Percentiles rank a stretch among this genome's conserved stretches.
Evolutionary conservation across 2,888 invertebrate species (phyloP).

Genomic region (Matsumyia berberina): DNA sequence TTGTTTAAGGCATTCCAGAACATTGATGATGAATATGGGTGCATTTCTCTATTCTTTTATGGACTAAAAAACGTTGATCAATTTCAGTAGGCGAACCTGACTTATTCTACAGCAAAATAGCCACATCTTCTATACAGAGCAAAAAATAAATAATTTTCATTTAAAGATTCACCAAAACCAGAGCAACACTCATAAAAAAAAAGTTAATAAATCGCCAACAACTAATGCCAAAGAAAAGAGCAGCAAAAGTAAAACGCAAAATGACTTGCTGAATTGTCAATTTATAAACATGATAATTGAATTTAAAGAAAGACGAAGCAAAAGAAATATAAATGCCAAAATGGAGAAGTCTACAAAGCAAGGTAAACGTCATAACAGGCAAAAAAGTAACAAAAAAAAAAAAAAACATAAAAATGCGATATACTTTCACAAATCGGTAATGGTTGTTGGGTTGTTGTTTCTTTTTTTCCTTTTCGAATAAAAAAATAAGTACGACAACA

Average conservation of each 20-base stretch:
- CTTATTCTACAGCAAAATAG: no score
- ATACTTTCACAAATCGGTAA: conserved; percentile 34
- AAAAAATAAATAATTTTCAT: background rate
- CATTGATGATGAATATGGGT: conserved; percentile 6
- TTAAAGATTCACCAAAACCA: background rate
- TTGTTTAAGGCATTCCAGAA: conserved; percentile 25
- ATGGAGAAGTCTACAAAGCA: conserved; percentile 11
- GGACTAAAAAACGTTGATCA: no score
- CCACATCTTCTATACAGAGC: background rate
- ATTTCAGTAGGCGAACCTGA: no score
- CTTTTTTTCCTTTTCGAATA: conserved; percentile 7
- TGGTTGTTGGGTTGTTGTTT: no score
- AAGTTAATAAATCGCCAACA: conserved; percentile 1
- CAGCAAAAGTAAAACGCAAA: conserved; percentile 61
- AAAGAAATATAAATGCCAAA: conserved; percentile 13
- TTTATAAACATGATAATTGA: conserved; percentile 40
- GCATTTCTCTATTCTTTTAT: no score
- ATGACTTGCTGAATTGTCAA: conserved; percentile 62
- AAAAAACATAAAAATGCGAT: conserved; percentile 6
- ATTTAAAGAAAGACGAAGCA: conserved; percentile 23
- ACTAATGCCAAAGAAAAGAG: conserved; percentile 15
- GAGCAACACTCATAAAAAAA: conserved; percentile 14
- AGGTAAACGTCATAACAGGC: conserved; percentile 4
- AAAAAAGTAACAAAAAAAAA: no score
- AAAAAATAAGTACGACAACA: background rate